These are phyloP conservation scores for Odocoileus virginianus DNA, from an alignment of 2,113 vertebrate genomes.

Conservation along the genomic window DNA sequence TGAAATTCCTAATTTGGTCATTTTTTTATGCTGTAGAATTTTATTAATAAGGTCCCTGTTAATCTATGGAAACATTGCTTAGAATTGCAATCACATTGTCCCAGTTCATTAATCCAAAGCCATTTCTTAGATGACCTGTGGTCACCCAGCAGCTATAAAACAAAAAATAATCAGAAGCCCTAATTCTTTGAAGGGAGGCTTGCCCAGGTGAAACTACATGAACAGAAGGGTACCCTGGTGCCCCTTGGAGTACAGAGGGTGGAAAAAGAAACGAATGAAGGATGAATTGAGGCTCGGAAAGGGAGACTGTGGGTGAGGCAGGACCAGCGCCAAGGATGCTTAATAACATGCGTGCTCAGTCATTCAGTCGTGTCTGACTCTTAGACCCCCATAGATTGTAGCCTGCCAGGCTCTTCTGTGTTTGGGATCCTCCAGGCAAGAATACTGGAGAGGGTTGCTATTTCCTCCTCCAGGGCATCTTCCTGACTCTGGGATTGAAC, in stretches of 20 bases:
- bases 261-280: not conserved
- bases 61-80: not conserved
- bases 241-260: not conserved
- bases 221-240: not conserved
- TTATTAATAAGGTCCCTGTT: not conserved
- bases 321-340: not conserved
- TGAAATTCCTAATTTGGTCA: not conserved
- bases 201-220: not conserved
- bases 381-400: not conserved
- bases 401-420: not conserved
- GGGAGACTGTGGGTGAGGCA: not conserved
- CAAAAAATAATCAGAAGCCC: too few relatives aligned
- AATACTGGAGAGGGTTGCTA: not conserved
- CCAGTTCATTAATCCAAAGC: not conserved
- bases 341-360: not conserved
- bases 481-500: not conserved
- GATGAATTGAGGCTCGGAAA: not conserved
- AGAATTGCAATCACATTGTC: not conserved
- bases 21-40: not conserved
- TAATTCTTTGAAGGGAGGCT: not conserved
- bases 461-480: not conserved
- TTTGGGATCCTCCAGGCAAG: not conserved
- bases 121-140: not conserved
- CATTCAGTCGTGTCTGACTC: not conserved
- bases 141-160: not conserved